phyloP scores from a whole-genome alignment of 1,140 invertebrate species.

The Euura saliciscinereae region DNA sequence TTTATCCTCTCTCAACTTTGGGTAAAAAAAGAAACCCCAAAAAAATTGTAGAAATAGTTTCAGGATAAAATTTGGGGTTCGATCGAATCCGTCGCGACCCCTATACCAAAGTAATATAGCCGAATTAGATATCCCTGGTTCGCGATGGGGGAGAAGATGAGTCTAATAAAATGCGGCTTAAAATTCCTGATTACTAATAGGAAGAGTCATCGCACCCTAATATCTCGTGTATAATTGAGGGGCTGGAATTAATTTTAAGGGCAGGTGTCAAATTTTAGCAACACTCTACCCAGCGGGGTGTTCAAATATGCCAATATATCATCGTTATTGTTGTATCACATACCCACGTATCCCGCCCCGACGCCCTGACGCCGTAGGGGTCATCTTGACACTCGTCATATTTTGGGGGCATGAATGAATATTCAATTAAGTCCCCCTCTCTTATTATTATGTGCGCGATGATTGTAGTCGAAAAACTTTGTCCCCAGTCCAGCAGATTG shows the following conservation, averaged over 20 bases:
- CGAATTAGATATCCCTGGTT: background rate
- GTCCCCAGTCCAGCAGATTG: background rate
- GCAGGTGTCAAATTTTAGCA: slow-evolving; percentile 4
- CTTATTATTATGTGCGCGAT: background rate
- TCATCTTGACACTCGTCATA: background rate
- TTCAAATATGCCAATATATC: background rate
- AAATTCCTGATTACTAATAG: slow-evolving; percentile 23
- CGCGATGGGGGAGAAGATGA: background rate
- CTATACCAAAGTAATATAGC: background rate
- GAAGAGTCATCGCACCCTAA: background rate
- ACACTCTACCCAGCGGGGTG: background rate
- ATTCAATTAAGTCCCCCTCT: background rate
- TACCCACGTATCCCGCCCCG: too few relatives aligned
- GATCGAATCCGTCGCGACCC: too few relatives aligned
- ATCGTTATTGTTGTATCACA: slow-evolving; percentile 2
- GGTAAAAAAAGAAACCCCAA: background rate
- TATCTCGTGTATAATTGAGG: background rate
- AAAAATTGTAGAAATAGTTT: background rate
- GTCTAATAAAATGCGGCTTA: slow-evolving; percentile 31
- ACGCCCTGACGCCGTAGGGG: background rate
- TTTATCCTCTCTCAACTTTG: background rate
- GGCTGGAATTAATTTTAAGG: background rate
- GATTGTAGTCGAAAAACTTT: background rate
- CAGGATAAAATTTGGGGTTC: too few relatives aligned
- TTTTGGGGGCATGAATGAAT: background rate